Evolutionary conservation across 2,797 vertebrate species (phyloP), one percentile per base, ranked within the genome.

Genomic region (Hydrophis major): DNA sequence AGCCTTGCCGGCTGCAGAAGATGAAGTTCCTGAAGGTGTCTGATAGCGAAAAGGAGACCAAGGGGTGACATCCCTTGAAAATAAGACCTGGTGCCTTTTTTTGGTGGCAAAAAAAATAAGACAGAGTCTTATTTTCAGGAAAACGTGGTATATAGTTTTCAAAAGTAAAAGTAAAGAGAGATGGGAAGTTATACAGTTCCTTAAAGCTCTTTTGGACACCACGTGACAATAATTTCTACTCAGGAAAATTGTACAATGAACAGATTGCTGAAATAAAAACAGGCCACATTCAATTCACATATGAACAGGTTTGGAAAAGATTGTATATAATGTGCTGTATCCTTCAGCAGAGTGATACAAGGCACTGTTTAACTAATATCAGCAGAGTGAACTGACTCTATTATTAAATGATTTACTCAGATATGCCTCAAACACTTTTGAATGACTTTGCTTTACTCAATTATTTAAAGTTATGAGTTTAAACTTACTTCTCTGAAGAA

Each of bases 151-250:
- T 53, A 53, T 53, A 53, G 7, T 8, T n/a, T 92, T 18, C 95
- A 90, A 92, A 96, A 92, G 90, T 53, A 94, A 74, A 92, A 32
- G 18, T 60, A 63, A 59, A 91, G 53, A 94, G 69, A 94, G 94
- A 14, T 8, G 28, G 61, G 47, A 69, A 32, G 16, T 32, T 69
- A n/a, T 12, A 32, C 18, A 55, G 2, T 28, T n/a, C 20, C 61
- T 69, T 60, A 50, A 61, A 53, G 28, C 61, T 50, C 5, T 60
- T 61, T 61, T 47, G 12, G 14, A 27, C 6, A 28, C 28, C 28
- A 69, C 5, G 18, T 53, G 61, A 5, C n/a, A 89, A 55, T 20
- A 47, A 55, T 63, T 66, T 66, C 42, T 61, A 14, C 27, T 22
- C 59, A 7, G 7, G 87, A 32, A 57, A 37, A 61, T 37, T 11